Percentiles rank a stretch among this genome's conserved stretches.
phyloP scores from a whole-genome alignment of 2,888 invertebrate genomes.

The Pegoplata infirma region DNA sequence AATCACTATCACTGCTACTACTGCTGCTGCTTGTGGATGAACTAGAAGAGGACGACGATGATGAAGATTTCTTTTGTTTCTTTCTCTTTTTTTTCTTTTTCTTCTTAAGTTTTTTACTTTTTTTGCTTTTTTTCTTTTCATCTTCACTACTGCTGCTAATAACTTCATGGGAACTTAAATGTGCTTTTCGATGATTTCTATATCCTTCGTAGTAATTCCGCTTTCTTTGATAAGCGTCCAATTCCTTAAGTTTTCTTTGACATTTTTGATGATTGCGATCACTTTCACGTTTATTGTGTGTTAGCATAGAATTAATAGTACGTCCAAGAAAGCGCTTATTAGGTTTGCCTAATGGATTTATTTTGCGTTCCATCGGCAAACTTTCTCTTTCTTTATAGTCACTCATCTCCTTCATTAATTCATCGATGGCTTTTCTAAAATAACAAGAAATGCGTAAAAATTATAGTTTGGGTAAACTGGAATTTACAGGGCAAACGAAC shows the following conservation, averaged over 20 bases:
- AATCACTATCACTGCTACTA: constrained; percentile 35
- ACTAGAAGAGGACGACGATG: constrained; percentile 14
- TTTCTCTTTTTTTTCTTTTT: constrained; percentile 43
- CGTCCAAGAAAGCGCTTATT: constrained; percentile 73
- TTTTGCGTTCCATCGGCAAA: constrained; percentile 67
- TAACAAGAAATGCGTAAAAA: too few species aligned
- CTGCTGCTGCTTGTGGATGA: constrained; percentile 48
- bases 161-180: constrained; percentile 32
- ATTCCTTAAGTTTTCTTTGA: constrained; percentile 68
- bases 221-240: constrained; percentile 66
- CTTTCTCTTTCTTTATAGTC: constrained; percentile 30
- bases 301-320: constrained; percentile 69
- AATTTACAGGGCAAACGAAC: too few species aligned
- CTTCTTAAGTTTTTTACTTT: constrained; percentile 32
- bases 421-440: constrained; percentile 70
- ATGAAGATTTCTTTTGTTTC: constrained; percentile 11
- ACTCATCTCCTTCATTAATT: constrained; percentile 69
- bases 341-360: constrained; percentile 71
- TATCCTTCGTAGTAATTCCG: constrained; percentile 40
- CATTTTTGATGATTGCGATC: constrained; percentile 68
- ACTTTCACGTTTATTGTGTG: constrained; percentile 69
- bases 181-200: constrained; percentile 26
- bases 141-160: constrained; percentile 37
- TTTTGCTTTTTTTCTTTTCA: constrained; percentile 6
- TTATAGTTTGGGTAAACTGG: too few species aligned